These are phyloP conservation scores for Neopipo cinnamomea DNA, from an alignment of 2,113 vertebrate genomes.

Conservation along the genomic window DNA sequence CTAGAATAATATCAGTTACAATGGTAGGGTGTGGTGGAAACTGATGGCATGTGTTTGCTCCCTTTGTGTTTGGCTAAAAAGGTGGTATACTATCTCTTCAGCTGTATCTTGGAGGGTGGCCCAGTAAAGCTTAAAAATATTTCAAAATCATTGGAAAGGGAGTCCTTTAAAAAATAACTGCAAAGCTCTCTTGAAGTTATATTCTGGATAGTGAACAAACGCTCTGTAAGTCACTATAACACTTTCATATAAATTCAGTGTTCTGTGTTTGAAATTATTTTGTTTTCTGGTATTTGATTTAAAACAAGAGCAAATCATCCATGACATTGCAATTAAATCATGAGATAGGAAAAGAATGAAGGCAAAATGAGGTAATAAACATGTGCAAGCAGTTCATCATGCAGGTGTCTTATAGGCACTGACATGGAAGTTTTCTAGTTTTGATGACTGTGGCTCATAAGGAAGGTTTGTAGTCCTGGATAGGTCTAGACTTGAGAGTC, in stretches of 20 bases:
- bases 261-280: neutral
- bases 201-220: neutral
- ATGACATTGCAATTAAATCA: slow-evolving; percentile 20
- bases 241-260: neutral
- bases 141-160: neutral
- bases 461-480: neutral
- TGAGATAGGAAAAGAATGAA: neutral
- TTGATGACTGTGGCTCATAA: neutral
- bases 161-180: neutral
- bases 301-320: slow-evolving; percentile 6
- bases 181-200: neutral
- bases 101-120: neutral
- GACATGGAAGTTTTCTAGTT: neutral
- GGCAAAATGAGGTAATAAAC: neutral
- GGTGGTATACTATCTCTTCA: fast-evolving
- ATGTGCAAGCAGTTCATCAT: neutral
- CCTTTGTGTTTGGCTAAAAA: neutral
- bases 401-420: neutral
- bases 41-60: neutral
- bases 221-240: neutral
- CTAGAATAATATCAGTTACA: neutral
- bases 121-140: neutral
- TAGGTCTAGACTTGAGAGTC: neutral
- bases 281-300: slow-evolving; percentile 19
- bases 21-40: neutral